Evolutionary conservation across 1,140 invertebrate genomes (phyloP).

Genomic region (Brachionus koreanus): DNA sequence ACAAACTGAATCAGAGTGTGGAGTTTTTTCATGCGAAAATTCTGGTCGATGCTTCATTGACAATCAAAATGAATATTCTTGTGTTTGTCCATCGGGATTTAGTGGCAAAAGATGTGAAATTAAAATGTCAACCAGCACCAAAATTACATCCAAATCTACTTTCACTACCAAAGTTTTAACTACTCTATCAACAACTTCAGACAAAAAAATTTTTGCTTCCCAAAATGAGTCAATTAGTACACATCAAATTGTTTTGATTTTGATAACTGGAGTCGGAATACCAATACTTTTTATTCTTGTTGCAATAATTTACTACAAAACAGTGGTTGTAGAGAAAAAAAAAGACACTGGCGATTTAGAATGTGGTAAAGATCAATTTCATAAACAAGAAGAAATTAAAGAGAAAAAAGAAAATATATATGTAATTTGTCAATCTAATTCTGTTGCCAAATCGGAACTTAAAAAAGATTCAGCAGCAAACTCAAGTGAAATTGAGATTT

Average conservation of each 20-base stretch:
- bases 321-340: background rate
- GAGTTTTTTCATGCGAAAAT: constrained; percentile 13
- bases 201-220: background rate
- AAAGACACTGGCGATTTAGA: background rate
- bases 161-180: background rate
- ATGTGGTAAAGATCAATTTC: background rate
- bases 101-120: constrained; percentile 23
- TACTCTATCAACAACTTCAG: background rate
- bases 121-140: background rate
- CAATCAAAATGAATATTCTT: constrained; percentile 40
- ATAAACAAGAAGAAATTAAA: background rate
- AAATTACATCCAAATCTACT: background rate
- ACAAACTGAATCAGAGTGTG: background rate
- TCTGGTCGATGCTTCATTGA: constrained; percentile 35
- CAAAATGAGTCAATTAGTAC: background rate
- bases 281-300: constrained; percentile 2
- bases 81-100: constrained; percentile 24
- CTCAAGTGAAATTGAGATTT: background rate
- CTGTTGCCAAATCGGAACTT: background rate
- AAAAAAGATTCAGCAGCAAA: background rate
- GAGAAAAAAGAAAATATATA: constrained; percentile 32
- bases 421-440: constrained; percentile 13
- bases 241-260: background rate
- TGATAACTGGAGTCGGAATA: constrained; percentile 17
- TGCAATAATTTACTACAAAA: constrained; percentile 3